Percentiles rank a stretch among this genome's conserved stretches.
These are phyloP conservation scores for Drymodes brunneopygia DNA, from an alignment of 2,113 vertebrate genomes.

Conservation along the genomic window DNA sequence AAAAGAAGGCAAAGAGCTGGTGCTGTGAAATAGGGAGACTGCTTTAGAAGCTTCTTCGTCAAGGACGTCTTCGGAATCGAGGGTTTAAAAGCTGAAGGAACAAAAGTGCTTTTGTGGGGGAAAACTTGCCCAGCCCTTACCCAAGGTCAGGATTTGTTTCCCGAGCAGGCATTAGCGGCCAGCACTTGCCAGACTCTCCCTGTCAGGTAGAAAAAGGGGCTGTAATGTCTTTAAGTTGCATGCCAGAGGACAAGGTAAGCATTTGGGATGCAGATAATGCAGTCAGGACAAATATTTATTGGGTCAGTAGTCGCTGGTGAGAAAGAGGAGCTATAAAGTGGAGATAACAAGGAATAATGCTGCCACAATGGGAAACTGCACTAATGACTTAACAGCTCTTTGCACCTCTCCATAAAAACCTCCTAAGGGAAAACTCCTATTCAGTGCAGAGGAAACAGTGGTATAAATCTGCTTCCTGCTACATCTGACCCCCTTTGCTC, in stretches of 20 bases:
- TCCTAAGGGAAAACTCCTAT: slow-evolving; percentile 37
- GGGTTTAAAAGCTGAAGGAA: neutral
- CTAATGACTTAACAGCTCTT: slow-evolving; percentile 57
- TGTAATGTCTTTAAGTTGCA: neutral
- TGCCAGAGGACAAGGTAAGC: neutral
- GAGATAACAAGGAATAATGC: slow-evolving; percentile 51
- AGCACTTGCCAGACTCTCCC: neutral
- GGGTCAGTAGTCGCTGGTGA: slow-evolving; percentile 12
- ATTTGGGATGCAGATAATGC: neutral
- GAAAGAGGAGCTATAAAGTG: slow-evolving; percentile 41
- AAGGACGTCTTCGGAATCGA: neutral
- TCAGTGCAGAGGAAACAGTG: neutral
- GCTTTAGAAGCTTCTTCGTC: neutral
- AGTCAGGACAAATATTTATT: slow-evolving; percentile 35
- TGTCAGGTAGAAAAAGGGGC: neutral
- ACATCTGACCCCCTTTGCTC: neutral
- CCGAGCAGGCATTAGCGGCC: fast-evolving
- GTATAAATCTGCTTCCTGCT: neutral
- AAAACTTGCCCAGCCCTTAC: neutral
- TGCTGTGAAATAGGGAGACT: neutral
- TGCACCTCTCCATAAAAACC: slow-evolving; percentile 51
- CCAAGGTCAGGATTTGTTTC: neutral
- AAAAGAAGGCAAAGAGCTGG: neutral
- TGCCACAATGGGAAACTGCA: slow-evolving; percentile 15
- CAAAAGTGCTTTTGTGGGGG: neutral